Base-by-base conservation (phyloP, 2,888 invertebrate species). In the Drosophila recens region DNA sequence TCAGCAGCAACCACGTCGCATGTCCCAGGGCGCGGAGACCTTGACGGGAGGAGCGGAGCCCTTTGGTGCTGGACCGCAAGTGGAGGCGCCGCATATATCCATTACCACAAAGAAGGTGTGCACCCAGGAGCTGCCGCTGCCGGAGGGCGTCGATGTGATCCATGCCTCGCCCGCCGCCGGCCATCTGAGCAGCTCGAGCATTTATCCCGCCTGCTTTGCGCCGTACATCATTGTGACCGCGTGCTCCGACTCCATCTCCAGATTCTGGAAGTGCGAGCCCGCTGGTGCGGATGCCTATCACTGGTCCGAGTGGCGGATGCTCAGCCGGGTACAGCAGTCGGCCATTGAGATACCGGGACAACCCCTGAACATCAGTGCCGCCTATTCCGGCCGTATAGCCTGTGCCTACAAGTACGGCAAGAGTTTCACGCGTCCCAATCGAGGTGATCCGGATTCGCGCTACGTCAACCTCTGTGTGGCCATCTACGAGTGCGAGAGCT, bases 401-500 rank as follows among this genome's bases (percentile, higher is more conserved):
- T 98, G 98, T 92, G 99, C 99, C 4, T 99, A 98, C 92, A 98
- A 98, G 90, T 96, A 97, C 90, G 97, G 98, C 0, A 96, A 97
- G 74, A 97, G 97, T 11, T 97, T 97, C 91, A 97, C 97, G 0
- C 94, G 97, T 0, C 96, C 96, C 0, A 96, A 96, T 51, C 95
- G 95, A 85, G 94, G 94, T 76, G 95, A 96, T 91, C 95, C 95
- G 0, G 95, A 96, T 72, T 97, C 97, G 1, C 94, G 97, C 62
- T 98, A 96, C 91, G 97, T 98, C 27, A 97, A 98, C 92, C 94
- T 98, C 1, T 97, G 97, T 93, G 98, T 99, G 8, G 98, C 98
- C 48, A 98, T 99, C 76, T 99, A 98, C 93, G 99, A 99, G 92
- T 99, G 99, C 92, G 99, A 99, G 93, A 99, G 99, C 78, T 98